Evolutionary conservation across 2,113 vertebrate species (phyloP), one percentile per base, ranked within the genome.

Genomic region (Sakesphorus luctuosus): DNA sequence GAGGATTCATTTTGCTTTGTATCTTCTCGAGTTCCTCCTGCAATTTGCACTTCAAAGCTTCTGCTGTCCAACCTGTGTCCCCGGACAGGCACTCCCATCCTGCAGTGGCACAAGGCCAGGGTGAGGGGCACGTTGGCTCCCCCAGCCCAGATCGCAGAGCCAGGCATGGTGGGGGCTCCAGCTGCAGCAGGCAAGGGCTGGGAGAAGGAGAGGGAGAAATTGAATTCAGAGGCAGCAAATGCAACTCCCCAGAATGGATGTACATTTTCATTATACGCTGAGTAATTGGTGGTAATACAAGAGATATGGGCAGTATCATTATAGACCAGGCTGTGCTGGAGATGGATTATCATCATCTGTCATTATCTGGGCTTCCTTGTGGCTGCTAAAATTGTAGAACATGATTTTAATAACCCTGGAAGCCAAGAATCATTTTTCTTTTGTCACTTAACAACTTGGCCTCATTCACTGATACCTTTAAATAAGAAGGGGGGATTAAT

Each of bases 381-480:
- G 96, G 97, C 89, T 93, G 97, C 96, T 97, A 96, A 97, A 96
- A 98, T 97, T 97, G 98, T 98, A 97, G 96, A 98, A 98, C 98
- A 98, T 94, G 98, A 98, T 98, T 98, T 98, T 98, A 98, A 98
- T 98, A 98, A 98, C 98, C 97, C 97, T 97, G 96, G 97, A 97
- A 97, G 97, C 97, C 98, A 95, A 97, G 96, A 96, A 97, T 96
- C 96, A 97, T 98, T 98, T 97, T 97, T 98, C 98, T 98, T 98
- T 97, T 98, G 97, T 98, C 97, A 97, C 95, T 98, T 98, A 98
- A 97, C 94, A 95, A 97, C 97, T 97, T 97, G 40, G 83, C 96
- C 96, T 95, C 96, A 89, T 96, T 96, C 96, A 93, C 80, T 44
- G 92, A 88, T 95, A 90, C 96, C 93, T 96, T 92, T 87, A 95